A percentile compares a stretch with the other conserved stretches of the same genome.
Conservation (phyloP, 1,140 invertebrate species). For the Saxidomus purpurata region DNA sequence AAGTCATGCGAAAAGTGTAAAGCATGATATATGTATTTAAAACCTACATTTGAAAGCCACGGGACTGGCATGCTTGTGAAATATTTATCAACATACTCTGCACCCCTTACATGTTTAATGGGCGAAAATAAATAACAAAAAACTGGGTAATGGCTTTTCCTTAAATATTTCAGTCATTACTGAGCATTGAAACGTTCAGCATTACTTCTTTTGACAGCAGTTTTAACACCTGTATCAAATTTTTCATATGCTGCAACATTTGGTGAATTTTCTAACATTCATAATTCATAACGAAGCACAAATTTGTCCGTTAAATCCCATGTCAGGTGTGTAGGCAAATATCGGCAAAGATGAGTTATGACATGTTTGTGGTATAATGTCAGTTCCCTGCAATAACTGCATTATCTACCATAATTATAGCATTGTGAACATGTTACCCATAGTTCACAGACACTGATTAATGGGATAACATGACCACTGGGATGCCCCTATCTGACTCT, state of each 20-base stretch:
- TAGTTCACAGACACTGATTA: neutral
- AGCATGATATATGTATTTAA: neutral
- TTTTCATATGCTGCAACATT: too few relatives aligned
- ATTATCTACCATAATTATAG: neutral
- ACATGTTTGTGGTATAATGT: neutral
- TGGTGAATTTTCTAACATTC: too few relatives aligned
- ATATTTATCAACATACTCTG: neutral
- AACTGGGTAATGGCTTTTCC: too few relatives aligned
- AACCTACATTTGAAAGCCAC: neutral
- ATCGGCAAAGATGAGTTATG: neutral
- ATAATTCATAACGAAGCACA: neutral
- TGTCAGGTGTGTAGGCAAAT: neutral
- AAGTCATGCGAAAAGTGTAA: too few relatives aligned
- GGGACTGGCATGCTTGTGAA: neutral
- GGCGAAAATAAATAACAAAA: too few relatives aligned
- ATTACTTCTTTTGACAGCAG: too few relatives aligned
- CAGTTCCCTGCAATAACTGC: constrained; percentile 16
- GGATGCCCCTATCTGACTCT: too few relatives aligned
- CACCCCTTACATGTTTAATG: too few relatives aligned
- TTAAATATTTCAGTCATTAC: neutral
- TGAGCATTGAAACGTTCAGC: too few relatives aligned
- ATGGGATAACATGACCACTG: neutral
- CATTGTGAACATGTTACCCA: neutral
- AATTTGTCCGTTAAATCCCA: too few relatives aligned
- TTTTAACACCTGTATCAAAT: too few relatives aligned